Evolutionary conservation across 2,888 invertebrate species (phyloP), one percentile per base, ranked within the genome.

Genomic region (Craniophora ligustri): DNA sequence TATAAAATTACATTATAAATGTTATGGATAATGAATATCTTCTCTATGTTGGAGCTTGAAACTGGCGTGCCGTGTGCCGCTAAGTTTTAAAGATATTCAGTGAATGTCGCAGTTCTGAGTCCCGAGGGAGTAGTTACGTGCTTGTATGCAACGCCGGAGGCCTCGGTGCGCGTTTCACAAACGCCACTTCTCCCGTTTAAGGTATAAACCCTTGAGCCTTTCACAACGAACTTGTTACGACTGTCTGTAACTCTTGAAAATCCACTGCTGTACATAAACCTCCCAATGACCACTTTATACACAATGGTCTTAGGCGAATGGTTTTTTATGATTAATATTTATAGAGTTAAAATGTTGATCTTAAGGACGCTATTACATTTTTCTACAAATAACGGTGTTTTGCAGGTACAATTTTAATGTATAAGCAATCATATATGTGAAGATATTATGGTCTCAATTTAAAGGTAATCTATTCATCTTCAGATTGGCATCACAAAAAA

Each of bases 121-220:
- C 87, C 79, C 75, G 44, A 26, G 79, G 87, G 87, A 82, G 78
- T 72, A 77, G 81, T 84, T 84, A 87, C 87, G 88, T 86, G 86
- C 74, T 70, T 69, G 80, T 78, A 81, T 81, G 81, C 78, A 73
- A 55, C 66, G 75, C 76, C 66, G 66, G 71, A 66, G 75, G 75
- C 72, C 69, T 58, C 51, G 50, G 35, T 47, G 49, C 46, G 48
- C 45, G 45, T 38, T 54, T 61, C 58, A 58, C 61, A 63, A 58
- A 62, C 61, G 55, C 49, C 51, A 50, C 53, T 56, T 21, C 11
- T 15, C 23, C 49, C 57, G 51, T 58, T 67, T 70, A 62, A 64
- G 57, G 48, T 46, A 66, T 66, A 68, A 59, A 59, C 55, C 57
- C 55, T 59, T 59, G 51, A 68, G 62, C 39, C 50, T 39, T 30